These are phyloP conservation scores for Malurus cyaneus DNA, from an alignment of 2,113 vertebrate species.

Conservation along the genomic window DNA sequence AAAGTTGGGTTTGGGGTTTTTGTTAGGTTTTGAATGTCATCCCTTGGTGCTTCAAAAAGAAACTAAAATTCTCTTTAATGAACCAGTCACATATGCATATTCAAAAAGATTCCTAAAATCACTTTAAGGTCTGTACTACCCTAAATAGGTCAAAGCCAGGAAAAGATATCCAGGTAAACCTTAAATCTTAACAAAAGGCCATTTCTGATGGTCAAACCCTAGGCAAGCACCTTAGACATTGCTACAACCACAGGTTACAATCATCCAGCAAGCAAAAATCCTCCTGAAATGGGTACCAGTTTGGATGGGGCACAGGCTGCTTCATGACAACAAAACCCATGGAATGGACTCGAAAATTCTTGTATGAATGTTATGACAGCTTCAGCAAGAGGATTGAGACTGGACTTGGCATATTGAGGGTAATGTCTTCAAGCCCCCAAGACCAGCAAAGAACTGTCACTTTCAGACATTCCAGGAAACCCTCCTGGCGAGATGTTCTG, in stretches of 20 bases:
- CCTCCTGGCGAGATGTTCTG: neutral
- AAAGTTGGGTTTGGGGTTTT: neutral
- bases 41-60: neutral
- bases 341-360: fast-evolving
- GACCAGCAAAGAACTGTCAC: neutral
- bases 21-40: neutral
- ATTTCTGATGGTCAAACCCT: neutral
- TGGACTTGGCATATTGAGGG: constrained; percentile 22
- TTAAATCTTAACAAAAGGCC: neutral
- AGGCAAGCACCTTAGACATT: neutral
- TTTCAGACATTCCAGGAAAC: neutral
- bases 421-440: neutral
- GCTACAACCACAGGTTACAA: neutral
- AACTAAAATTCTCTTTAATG: neutral
- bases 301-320: neutral
- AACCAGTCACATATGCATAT: neutral
- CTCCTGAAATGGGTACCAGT: fast-evolving
- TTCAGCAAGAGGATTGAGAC: neutral
- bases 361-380: neutral
- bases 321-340: neutral
- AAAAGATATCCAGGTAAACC: neutral
- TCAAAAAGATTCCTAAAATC: neutral
- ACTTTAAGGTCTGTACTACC: neutral
- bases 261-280: neutral
- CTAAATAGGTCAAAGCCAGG: neutral